Base-by-base conservation (phyloP, 1,140 invertebrate species). In the Maconellicoccus hirsutus region DNA sequence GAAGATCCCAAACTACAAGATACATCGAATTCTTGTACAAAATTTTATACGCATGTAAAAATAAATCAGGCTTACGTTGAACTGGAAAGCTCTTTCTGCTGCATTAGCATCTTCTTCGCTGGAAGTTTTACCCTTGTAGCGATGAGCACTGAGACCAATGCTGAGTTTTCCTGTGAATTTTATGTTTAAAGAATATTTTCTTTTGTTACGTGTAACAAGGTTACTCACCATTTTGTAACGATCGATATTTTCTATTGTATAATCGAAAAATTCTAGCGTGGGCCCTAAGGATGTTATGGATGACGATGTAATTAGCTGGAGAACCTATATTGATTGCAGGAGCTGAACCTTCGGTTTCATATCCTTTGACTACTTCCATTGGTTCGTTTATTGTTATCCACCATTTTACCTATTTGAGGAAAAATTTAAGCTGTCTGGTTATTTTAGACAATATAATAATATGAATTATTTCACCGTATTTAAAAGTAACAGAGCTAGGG, bases 341-440 rank as follows among this genome's bases (percentile, higher is more conserved):
- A n/a, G 76, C 78, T 14, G 77, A 78, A 0, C 23, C 23, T 14
- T 77, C 78, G 1, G 33, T 39, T 16, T 84, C 84, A 76, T 89
- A 89, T 12, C 86, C 85, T 70, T 84, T 77, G 72, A 86, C 87
- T 4, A 85, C 82, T 72, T 86, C 83, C 80, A 84, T 84, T 6
- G 87, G 87, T 77, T 90, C 87, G 77, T 90, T 90, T 72, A 91
- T 84, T 0, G 89, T 90, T 1, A 86, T 84, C 86, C 88, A 91
- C 71, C 77, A 76, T 77, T 84, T 84, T 4, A 82, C 78, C 78
- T 81, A 8, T 33, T 3, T 6, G 12, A 12, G n/a, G n/a, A n/a
- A n/a, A n/a, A n/a, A n/a, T n/a, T n/a, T n/a, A n/a, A n/a, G n/a
- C n/a, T n/a, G n/a, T n/a, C n/a, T n/a, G n/a, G n/a, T n/a, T n/a